Conservation (phyloP, 2,888 invertebrate genomes). For the Diarsia brunnea region DNA sequence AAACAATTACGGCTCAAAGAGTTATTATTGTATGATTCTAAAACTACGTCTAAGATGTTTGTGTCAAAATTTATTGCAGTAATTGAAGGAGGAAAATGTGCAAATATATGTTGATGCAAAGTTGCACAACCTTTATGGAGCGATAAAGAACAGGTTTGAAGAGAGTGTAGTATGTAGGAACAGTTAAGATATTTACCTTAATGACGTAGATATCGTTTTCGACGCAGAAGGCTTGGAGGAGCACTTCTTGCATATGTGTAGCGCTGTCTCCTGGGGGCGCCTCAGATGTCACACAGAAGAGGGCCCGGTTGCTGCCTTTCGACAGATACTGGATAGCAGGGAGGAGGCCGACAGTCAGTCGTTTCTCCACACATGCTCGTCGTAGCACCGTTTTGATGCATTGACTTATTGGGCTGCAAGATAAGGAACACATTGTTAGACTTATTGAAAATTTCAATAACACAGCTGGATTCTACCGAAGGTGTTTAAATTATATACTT, state of each 20-base stretch:
- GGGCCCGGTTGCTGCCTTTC: conserved; percentile 91
- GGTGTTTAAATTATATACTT: background rate
- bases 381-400: conserved; percentile 90
- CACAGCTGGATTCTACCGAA: background rate
- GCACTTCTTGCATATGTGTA: conserved; percentile 94
- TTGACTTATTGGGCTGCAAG: conserved; percentile 85
- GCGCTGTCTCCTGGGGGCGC: conserved; percentile 93
- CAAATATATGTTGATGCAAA: conserved; percentile 19
- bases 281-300: conserved; percentile 93
- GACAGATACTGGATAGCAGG: conserved; percentile 92
- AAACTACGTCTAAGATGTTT: conserved; percentile 17
- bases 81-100: conserved; percentile 52
- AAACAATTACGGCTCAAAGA: background rate
- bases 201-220: conserved; percentile 95
- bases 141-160: conserved; percentile 37
- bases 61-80: background rate
- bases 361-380: conserved; percentile 89
- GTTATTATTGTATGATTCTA: background rate
- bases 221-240: conserved; percentile 94
- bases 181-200: conserved; percentile 88
- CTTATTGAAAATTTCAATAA: background rate
- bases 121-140: conserved; percentile 49
- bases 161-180: conserved; percentile 16
- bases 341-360: conserved; percentile 92
- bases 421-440: conserved; percentile 25